Evolutionary conservation across 2,888 invertebrate species (phyloP).

Genomic region (Drosophila dives): DNA sequence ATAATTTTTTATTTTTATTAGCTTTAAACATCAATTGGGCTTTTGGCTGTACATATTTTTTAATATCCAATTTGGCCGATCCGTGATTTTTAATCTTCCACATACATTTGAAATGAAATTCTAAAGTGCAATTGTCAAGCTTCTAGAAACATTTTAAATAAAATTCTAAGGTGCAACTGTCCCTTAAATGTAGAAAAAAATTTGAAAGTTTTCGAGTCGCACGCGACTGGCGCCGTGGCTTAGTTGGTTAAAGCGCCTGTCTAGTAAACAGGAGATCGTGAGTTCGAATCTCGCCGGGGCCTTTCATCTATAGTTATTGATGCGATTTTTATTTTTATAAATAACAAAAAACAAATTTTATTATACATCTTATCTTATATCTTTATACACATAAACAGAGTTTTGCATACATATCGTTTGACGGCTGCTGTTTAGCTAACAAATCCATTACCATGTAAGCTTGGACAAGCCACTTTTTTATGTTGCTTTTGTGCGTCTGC

Average conservation of each 20-base stretch:
- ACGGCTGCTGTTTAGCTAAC: slow-evolving; percentile 17
- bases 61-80: background rate
- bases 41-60: background rate
- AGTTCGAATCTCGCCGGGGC: slow-evolving; percentile 88
- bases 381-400: background rate
- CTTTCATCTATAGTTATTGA: background rate
- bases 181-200: background rate
- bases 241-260: slow-evolving; percentile 86
- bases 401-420: background rate
- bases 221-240: slow-evolving; percentile 83
- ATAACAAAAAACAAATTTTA: background rate
- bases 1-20: background rate
- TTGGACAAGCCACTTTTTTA: slow-evolving; percentile 7
- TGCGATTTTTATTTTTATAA: background rate
- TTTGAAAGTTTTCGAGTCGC: background rate
- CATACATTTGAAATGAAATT: background rate
- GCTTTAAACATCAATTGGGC: background rate
- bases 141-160: background rate
- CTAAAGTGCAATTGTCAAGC: background rate
- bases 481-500: slow-evolving; percentile 69
- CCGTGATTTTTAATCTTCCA: background rate
- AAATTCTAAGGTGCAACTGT: background rate
- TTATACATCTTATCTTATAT: background rate
- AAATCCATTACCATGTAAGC: background rate
- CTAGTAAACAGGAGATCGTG: slow-evolving; percentile 92